Evolutionary conservation across 92 coral and sea anemone species (phyloP), one percentile per base, ranked within the genome.

Genomic region (Hydrozoanthus gracilis): DNA sequence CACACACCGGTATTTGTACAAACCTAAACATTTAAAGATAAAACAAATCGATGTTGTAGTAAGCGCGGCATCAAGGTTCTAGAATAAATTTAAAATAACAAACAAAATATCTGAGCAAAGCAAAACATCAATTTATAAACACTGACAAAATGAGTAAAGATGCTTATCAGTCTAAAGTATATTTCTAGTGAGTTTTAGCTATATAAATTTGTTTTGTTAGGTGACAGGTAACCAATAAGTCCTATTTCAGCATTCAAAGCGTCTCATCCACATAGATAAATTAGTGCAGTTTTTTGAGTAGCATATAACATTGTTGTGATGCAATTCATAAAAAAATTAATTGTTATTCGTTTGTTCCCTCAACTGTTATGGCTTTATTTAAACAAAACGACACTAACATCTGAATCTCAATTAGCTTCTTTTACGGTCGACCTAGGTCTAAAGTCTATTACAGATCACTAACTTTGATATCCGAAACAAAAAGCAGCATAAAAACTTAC

Each of bases 401-500:
- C 0, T 27, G 2, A 0, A 2, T 2, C 2, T 27, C 0, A 27
- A 27, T 2, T 27, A 27, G 2, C 39, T 27, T 0, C 39, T 61
- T 61, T 13, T 61, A 15, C 67, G 12, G 67, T 61, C 0, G 39
- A 61, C 2, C 17, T 27, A 64, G 6, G 6, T 27, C 39, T 27
- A 64, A 64, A 64, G 18, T 27, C 5, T 64, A 64, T 6, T 3
- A 64, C 3, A 5, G 17, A 15, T 11, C 15, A 61, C 67, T 27
- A 1, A 17, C 7, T 64, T 64, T 7, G 18, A 14, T 13, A 64
- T 15, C 6, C 60, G 60, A 8, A 52, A 12, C 12, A 12, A 12
- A 7, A 52, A 52, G 60, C 39, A 27, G 39, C 39, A 27, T 27
- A 13, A 7, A 64, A 14, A 64, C 67, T 11, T 11, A 94, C 98